Base-by-base conservation (phyloP, 53 echinoderm and acorn worm species). In the Mesocentrotus franciscanus region DNA sequence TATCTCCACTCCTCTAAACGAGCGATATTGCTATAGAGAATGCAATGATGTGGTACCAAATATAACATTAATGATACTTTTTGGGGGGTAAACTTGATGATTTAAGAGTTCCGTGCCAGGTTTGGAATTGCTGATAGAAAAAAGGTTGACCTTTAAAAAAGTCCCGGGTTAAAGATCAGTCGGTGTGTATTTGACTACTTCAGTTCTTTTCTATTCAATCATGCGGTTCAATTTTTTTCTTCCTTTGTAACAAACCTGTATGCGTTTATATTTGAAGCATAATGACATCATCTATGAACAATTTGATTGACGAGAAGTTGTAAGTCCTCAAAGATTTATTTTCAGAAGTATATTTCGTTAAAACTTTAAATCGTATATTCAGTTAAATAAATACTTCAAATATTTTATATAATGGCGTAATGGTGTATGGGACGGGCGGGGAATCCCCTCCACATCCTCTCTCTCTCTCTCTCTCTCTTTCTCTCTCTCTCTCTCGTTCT, bases 121-220 rank as follows among this genome's bases (percentile, higher is more conserved):
- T 4, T 76, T 32, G 76, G 30, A 30, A 33, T 76, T 0, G 12
- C 27, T 30, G 76, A 14, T 76, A 76, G 27, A 68, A 12, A 81
- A 1, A 81, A 42, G 35, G 0, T 1, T 81, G 81, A 18, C 81
- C 42, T 81, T 81, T 81, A 81, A 74, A 6, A 13, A 81, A 33
- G 36, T 81, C 42, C 81, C 81, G 42, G 81, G 42, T 42, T 81
- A 81, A 81, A 81, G 42, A 81, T 81, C 81, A 42, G 17, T 81
- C 22, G 6, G 20, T 42, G 42, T 79, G 42, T 79, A 36, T 42
- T 42, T 6, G 36, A 33, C 39, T 81, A 81, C 81, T 22, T 18
- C 42, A 14, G 49, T 42, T 42, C 30, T 39, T 81, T 39, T 81
- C 76, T 76, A 76, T 33, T 30, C n/a, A n/a, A n/a, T n/a, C 30